Percentiles rank a stretch among this genome's conserved stretches.
Conservation (phyloP, 2,888 invertebrate species). For the Dione juno region DNA sequence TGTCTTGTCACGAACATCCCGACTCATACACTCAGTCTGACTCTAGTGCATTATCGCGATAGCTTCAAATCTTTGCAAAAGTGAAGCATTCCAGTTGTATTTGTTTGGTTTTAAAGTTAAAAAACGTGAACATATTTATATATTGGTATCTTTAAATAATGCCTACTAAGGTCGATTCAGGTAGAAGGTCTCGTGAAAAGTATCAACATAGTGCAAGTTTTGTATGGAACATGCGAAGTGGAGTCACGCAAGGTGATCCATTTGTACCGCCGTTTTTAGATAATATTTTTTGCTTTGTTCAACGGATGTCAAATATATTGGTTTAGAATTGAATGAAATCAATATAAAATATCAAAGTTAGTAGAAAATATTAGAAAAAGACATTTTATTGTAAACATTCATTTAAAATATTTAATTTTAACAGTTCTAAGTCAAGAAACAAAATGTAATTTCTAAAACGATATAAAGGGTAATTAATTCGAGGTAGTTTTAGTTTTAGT, state of each 20-base stretch:
- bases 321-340: constrained; percentile 19
- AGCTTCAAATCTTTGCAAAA: too few species aligned
- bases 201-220: constrained; percentile 80
- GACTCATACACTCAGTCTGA: too few species aligned
- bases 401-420: not conserved
- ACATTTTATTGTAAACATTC: not conserved
- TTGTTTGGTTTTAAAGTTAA: constrained; percentile 44
- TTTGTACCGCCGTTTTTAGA: constrained; percentile 62
- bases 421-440: not conserved
- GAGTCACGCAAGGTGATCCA: constrained; percentile 69
- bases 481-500: too few species aligned
- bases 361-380: not conserved
- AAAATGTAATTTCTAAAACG: not conserved
- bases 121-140: constrained; percentile 47
- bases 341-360: not conserved
- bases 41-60: too few species aligned
- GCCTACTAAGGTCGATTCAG: constrained; percentile 66
- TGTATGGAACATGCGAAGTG: constrained; percentile 78
- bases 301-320: constrained; percentile 52
- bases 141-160: constrained; percentile 58
- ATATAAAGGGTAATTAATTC: too few species aligned
- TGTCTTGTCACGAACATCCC: too few species aligned
- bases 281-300: constrained; percentile 51
- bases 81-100: not conserved
- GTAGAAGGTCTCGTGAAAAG: constrained; percentile 79